Evolutionary conservation across 2,113 vertebrate genomes (phyloP).

Genomic region (Emydura subglobosa): DNA sequence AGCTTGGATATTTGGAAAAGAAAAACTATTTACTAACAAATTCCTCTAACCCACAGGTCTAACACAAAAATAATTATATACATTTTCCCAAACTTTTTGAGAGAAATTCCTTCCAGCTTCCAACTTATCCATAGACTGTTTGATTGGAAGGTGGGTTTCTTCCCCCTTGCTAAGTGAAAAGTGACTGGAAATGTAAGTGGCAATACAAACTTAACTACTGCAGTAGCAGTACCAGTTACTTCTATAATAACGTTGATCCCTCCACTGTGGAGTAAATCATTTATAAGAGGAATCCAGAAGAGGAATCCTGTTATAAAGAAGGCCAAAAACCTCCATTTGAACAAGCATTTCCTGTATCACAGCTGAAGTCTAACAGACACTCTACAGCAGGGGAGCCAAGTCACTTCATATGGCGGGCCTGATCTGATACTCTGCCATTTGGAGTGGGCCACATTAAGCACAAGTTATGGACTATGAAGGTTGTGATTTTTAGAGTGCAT

Average conservation of each 20-base stretch:
- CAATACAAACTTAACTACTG: neutral
- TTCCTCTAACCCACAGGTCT: neutral
- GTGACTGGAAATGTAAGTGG: conserved; percentile 1
- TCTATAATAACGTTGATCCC: neutral
- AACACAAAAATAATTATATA: neutral
- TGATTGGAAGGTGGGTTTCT: neutral
- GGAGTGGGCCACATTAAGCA: neutral
- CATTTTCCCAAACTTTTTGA: neutral
- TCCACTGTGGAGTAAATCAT: neutral
- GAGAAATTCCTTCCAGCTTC: neutral
- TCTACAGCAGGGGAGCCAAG: neutral
- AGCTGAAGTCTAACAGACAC: neutral
- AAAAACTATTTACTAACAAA: neutral
- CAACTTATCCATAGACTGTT: neutral
- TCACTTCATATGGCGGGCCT: neutral
- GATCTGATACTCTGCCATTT: neutral
- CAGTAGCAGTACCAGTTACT: neutral
- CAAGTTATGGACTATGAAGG: neutral
- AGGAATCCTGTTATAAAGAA: neutral
- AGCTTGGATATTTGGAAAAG: neutral
- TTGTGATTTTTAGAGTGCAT: neutral
- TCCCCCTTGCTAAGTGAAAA: neutral
- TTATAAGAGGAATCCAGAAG: neutral
- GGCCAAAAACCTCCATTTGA: neutral
- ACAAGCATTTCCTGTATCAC: conserved; percentile 9